phyloP scores from a whole-genome alignment of 2,888 invertebrate genomes.

The Cynaeus angustus region DNA sequence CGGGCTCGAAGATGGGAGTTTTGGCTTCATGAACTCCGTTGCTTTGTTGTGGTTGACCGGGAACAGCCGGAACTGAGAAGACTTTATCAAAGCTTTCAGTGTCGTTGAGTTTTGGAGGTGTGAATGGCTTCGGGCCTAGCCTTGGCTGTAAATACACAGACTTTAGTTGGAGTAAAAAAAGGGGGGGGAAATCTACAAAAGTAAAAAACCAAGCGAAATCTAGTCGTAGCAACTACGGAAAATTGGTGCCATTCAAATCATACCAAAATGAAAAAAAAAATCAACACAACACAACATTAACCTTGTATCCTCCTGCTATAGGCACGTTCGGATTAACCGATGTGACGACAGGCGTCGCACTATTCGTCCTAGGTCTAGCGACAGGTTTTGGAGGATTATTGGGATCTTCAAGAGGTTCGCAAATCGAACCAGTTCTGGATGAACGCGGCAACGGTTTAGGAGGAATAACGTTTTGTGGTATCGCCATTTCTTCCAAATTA shows the following conservation, averaged over 20 bases:
- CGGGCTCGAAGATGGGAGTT: constrained; percentile 33
- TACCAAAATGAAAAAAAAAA: constrained; percentile 38
- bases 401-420: constrained; percentile 77
- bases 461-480: constrained; percentile 70
- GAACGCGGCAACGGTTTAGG: constrained; percentile 89
- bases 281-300: constrained; percentile 66
- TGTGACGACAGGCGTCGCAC: constrained; percentile 75
- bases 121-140: constrained; percentile 90
- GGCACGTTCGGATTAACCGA: constrained; percentile 74
- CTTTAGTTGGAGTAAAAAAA: constrained; percentile 1
- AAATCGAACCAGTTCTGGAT: constrained; percentile 81
- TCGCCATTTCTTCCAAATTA: constrained; percentile 69
- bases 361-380: constrained; percentile 81
- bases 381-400: constrained; percentile 77
- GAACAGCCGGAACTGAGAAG: constrained; percentile 85
- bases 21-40: constrained; percentile 61
- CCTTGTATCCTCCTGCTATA: constrained; percentile 83
- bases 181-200: constrained; percentile 11
- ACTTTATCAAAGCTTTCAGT: constrained; percentile 88
- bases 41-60: constrained; percentile 69
- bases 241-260: constrained; percentile 20
- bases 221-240: constrained; percentile 14
- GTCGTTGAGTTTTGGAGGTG: constrained; percentile 82
- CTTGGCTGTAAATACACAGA: constrained; percentile 78
- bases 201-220: constrained; percentile 20